These are phyloP conservation scores for Leptinotarsa rubiginosa DNA, from an alignment of 2,888 invertebrate species.

Conservation along the genomic window DNA sequence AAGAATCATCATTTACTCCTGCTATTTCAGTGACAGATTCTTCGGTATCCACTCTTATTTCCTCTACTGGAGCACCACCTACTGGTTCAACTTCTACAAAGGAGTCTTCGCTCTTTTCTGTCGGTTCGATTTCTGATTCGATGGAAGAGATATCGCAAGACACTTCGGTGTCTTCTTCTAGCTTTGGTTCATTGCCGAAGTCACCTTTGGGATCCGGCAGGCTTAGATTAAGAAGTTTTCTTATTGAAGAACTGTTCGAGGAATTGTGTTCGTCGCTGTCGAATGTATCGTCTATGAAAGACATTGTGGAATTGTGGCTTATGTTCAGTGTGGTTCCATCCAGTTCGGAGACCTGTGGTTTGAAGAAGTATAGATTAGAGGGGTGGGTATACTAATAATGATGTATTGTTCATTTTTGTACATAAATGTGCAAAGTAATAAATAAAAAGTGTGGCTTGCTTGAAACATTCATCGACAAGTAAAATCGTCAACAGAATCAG, in stretches of 20 bases:
- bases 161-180: not conserved
- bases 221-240: slow-evolving; percentile 45
- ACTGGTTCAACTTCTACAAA: not conserved
- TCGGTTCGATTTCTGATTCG: not conserved
- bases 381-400: too few species aligned
- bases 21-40: not conserved
- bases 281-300: slow-evolving; percentile 43
- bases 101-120: not conserved
- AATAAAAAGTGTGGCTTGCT: too few species aligned
- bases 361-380: too few species aligned
- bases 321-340: slow-evolving; percentile 45
- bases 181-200: slow-evolving; percentile 26
- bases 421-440: too few species aligned
- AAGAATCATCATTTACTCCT: slow-evolving; percentile 22
- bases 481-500: too few species aligned
- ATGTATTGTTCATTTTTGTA: too few species aligned
- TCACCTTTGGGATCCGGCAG: slow-evolving; percentile 56
- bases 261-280: slow-evolving; percentile 37
- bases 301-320: slow-evolving; percentile 40
- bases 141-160: not conserved
- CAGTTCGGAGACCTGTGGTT: slow-evolving; percentile 41
- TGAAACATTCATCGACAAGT: too few species aligned
- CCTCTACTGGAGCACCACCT: not conserved
- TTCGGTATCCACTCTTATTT: too few species aligned
- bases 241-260: slow-evolving; percentile 33